phyloP scores from a whole-genome alignment of 2,888 invertebrate genomes.

The Pterostichus niger region DNA sequence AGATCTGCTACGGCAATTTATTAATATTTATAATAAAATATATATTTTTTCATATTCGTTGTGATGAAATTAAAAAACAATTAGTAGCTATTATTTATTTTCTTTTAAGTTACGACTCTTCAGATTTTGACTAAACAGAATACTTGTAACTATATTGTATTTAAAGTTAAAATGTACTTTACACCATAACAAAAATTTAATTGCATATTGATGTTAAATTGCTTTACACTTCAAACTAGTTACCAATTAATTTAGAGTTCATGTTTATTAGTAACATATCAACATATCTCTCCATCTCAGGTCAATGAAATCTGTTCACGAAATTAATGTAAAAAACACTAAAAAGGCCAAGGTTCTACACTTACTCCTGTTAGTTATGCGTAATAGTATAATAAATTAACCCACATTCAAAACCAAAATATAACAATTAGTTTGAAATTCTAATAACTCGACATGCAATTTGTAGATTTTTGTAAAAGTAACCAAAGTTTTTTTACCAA shows the following conservation, averaged over 20 bases:
- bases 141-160: too few relatives aligned
- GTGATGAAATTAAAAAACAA: too few relatives aligned
- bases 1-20: too few relatives aligned
- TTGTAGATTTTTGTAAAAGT: conserved; percentile 26
- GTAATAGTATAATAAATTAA: conserved; percentile 32
- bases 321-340: conserved; percentile 25
- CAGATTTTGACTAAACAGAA: too few relatives aligned
- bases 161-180: too few relatives aligned
- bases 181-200: too few relatives aligned
- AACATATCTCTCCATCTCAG: conserved; percentile 29
- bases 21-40: too few relatives aligned
- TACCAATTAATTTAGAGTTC: conserved; percentile 39
- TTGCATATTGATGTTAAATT: neutral
- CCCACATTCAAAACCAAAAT: conserved; percentile 34
- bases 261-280: conserved; percentile 19
- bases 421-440: conserved; percentile 17
- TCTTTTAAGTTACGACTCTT: too few relatives aligned
- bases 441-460: conserved; percentile 37
- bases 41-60: too few relatives aligned
- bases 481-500: neutral
- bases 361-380: conserved; percentile 29
- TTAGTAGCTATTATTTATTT: too few relatives aligned
- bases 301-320: conserved; percentile 45
- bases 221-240: conserved; percentile 18
- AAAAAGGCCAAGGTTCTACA: conserved; percentile 61